A percentile compares a stretch with the other conserved stretches of the same genome.
Evolutionary conservation across 2,888 invertebrate species (phyloP).

Genomic region (Eutolmus rufibarbis): DNA sequence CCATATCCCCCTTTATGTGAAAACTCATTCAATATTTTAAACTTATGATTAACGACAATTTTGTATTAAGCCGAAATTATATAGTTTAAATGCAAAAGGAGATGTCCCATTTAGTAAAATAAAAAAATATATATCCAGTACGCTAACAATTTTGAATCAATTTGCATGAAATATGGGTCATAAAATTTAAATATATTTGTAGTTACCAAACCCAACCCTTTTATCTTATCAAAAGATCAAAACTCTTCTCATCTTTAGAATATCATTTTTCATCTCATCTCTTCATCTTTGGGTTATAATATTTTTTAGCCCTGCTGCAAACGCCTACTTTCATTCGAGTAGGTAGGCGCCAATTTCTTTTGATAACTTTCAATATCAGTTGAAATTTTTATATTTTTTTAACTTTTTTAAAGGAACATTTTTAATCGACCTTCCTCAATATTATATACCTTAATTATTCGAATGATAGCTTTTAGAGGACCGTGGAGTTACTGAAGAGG

Average conservation of each 20-base stretch:
- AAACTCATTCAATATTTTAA: background rate
- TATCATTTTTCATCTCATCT: background rate
- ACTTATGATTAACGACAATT: background rate
- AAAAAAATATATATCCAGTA: background rate
- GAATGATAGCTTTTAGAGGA: too few relatives aligned
- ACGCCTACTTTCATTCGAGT: background rate
- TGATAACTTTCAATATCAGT: background rate
- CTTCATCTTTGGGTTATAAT: background rate
- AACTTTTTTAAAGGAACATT: too few relatives aligned
- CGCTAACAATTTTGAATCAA: background rate
- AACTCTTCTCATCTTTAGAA: background rate
- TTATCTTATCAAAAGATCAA: background rate
- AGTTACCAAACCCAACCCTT: background rate
- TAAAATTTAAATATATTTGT: background rate
- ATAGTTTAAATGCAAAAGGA: background rate
- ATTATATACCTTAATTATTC: too few relatives aligned
- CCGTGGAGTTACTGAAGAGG: too few relatives aligned
- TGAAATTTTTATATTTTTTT: too few relatives aligned
- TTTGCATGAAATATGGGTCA: background rate
- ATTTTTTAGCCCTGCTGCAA: background rate
- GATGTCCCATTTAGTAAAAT: background rate
- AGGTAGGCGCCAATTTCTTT: background rate
- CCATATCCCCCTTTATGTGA: background rate
- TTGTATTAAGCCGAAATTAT: background rate
- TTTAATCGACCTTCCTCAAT: background rate